A percentile compares a stretch with the other conserved stretches of the same genome.
Conservation (phyloP, 2,113 vertebrate species). For the Indicator indicator region DNA sequence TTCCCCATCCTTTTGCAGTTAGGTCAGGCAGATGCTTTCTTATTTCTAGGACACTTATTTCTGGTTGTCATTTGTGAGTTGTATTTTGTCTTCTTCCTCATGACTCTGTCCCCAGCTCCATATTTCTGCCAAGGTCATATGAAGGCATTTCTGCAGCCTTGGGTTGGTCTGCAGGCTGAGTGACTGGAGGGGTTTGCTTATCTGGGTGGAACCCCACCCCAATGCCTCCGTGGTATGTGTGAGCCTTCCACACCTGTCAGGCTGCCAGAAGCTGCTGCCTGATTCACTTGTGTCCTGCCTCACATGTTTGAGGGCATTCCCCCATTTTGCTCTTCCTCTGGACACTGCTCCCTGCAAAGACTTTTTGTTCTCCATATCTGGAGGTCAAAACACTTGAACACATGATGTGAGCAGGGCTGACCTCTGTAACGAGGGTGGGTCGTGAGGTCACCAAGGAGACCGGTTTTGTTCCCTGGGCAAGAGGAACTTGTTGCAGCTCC, state of each 20-base stretch:
- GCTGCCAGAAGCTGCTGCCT: background rate
- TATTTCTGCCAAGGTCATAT: background rate
- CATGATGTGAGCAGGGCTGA: background rate
- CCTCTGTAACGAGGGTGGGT: background rate
- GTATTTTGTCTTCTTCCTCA: background rate
- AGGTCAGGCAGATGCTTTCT: background rate
- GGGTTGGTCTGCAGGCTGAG: background rate
- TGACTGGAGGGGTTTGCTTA: background rate
- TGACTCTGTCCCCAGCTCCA: background rate
- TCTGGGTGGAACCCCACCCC: background rate
- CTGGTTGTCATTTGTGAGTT: background rate
- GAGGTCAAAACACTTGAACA: background rate
- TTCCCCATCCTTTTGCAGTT: background rate
- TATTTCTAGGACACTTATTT: background rate
- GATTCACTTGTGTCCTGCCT: background rate
- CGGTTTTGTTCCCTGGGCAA: background rate
- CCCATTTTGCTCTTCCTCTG: background rate
- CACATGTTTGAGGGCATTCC: accelerated
- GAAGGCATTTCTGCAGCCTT: background rate
- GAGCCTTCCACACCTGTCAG: background rate
- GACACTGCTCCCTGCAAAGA: background rate
- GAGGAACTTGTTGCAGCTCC: background rate
- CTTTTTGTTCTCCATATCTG: background rate
- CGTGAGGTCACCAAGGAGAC: background rate
- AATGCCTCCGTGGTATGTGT: accelerated